A percentile compares a stretch with the other conserved stretches of the same genome.
Evolutionary conservation across 2,888 invertebrate genomes (phyloP).

Genomic region (Nomada goodeniana): DNA sequence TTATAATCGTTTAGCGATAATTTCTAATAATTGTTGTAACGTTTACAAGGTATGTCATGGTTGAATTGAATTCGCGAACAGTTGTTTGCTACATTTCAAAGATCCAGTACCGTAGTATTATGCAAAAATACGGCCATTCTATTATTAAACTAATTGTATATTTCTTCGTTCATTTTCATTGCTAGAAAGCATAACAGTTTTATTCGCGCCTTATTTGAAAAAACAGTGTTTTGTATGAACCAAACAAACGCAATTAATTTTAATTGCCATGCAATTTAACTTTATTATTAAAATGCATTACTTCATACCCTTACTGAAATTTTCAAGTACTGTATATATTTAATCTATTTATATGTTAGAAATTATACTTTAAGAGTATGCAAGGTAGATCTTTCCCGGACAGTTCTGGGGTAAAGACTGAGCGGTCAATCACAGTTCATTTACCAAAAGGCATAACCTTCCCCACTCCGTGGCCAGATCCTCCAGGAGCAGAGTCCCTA

Average conservation of each 20-base stretch:
- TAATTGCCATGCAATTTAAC: background rate
- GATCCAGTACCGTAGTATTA: background rate
- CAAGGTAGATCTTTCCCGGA: too few species aligned
- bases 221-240: background rate
- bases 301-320: too few species aligned
- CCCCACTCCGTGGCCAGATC: too few species aligned
- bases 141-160: too few species aligned
- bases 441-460: too few species aligned
- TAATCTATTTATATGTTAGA: too few species aligned
- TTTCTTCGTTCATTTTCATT: background rate
- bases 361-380: too few species aligned
- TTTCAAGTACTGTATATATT: too few species aligned
- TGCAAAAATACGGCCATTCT: background rate
- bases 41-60: background rate
- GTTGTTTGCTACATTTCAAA: background rate
- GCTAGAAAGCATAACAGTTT: background rate
- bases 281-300: too few species aligned
- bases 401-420: too few species aligned
- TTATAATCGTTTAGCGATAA: conserved; percentile 2
- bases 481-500: too few species aligned
- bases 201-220: background rate
- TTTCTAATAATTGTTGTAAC: background rate
- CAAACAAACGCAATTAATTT: background rate
- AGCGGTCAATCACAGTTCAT: too few species aligned
- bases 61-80: background rate